Conservation (phyloP, 2,888 invertebrate species). For the Hydraecia micacea region DNA sequence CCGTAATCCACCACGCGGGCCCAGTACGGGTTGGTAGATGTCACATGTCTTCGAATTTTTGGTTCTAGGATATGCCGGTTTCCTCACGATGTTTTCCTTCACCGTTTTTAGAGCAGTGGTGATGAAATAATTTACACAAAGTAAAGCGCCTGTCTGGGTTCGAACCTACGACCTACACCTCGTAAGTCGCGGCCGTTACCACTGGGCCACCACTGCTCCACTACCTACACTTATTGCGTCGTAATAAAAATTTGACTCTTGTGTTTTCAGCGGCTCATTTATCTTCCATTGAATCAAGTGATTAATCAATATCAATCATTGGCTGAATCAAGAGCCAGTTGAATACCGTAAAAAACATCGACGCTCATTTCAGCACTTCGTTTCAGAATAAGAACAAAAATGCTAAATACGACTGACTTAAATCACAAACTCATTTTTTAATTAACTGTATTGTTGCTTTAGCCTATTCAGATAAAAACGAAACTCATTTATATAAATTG, state of each 20-base stretch:
- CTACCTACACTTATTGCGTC: background rate
- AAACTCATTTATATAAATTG: conserved; percentile 40
- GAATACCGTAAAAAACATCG: background rate
- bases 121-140: too few relatives aligned
- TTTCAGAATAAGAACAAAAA: conserved; percentile 9
- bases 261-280: background rate
- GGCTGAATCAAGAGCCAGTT: background rate
- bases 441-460: conserved; percentile 28
- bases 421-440: conserved; percentile 27
- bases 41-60: too few relatives aligned
- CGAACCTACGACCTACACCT: too few relatives aligned
- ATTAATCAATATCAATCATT: background rate
- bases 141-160: too few relatives aligned
- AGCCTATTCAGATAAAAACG: conserved; percentile 23
- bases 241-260: background rate
- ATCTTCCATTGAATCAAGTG: background rate
- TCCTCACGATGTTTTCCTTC: too few relatives aligned
- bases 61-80: too few relatives aligned
- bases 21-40: too few relatives aligned
- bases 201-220: too few relatives aligned
- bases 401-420: background rate
- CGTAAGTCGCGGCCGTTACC: too few relatives aligned
- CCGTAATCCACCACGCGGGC: too few relatives aligned
- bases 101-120: too few relatives aligned
- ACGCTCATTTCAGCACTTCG: background rate